Base-by-base conservation (phyloP, 1,140 invertebrate species). In the Drosophila suzukii region DNA sequence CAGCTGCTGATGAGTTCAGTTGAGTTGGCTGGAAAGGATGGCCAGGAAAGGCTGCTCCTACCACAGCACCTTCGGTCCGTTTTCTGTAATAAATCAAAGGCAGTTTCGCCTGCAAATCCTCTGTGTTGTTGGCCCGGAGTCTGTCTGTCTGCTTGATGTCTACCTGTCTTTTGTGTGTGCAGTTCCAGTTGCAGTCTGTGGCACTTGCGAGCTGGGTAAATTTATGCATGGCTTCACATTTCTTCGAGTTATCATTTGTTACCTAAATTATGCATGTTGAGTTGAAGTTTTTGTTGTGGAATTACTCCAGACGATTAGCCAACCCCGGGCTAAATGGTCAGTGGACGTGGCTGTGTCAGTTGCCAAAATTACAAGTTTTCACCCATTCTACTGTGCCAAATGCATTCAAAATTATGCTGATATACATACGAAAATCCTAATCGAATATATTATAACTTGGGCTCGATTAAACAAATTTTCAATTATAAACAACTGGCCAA, bases 211-310 rank as follows among this genome's bases (percentile, higher is more conserved):
- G 77, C 74, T 58, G 61, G 49, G 60, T 24, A 83, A 89, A 88
- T 88, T 89, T 88, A 89, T 88, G 83, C 83, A 80, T 89, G 83
- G 84, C 43, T 88, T 90, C 84, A 89, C 75, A 88, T 88, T 89
- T 88, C 84, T 89, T 89, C 85, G 84, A 88, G 84, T 89, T 88
- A 89, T 89, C 84, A 88, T 88, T 88, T 88, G 80, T 89, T 89
- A 88, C 84, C 51, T 88, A 84, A 88, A 88, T 89, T 88, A 89
- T 88, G 82, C 83, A 85, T 84, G 83, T 89, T 88, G 83, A 89
- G 80, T 83, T 81, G 62, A 56, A 82, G 84, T 79, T 89, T 86
- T 83, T 83, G 83, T 36, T 89, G 63, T 66, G 54, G 59, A 77
- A 79, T 83, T 83, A 86, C 81, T 78, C 57, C 59, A 81, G 82